These are phyloP conservation scores for Pteria penguin DNA, from an alignment of 2,888 invertebrate genomes.

Conservation along the genomic window DNA sequence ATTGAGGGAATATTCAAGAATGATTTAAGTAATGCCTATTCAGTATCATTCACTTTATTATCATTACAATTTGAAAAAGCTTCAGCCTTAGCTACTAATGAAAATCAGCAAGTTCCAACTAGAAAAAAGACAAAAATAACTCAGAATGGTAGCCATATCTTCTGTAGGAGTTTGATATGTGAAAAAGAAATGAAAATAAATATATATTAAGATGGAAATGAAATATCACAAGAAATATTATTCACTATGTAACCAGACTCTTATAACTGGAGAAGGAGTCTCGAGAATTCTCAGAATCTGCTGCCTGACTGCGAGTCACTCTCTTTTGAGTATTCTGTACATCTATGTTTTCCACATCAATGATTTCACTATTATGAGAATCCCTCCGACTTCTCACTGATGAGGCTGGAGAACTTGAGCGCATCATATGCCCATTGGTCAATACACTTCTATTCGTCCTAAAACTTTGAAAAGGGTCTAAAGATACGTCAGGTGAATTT, in stretches of 20 bases:
- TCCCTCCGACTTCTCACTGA: slow-evolving; percentile 27
- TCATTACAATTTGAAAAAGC: too few species aligned
- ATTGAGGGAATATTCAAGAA: too few species aligned
- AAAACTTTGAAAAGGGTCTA: slow-evolving; percentile 43
- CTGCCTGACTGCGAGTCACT: slow-evolving; percentile 45
- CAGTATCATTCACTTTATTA: too few species aligned
- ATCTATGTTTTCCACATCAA: slow-evolving; percentile 54
- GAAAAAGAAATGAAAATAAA: too few species aligned
- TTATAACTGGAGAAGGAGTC: slow-evolving; percentile 18
- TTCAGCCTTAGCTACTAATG: slow-evolving; percentile 5
- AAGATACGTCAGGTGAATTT: slow-evolving; percentile 54
- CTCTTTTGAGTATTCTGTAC: slow-evolving; percentile 37
- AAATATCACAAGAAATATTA: neutral
- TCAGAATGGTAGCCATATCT: too few species aligned
- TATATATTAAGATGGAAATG: too few species aligned
- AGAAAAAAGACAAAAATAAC: too few species aligned
- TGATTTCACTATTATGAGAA: slow-evolving; percentile 27
- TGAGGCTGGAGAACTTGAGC: slow-evolving; percentile 46
- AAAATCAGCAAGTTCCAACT: slow-evolving; percentile 2
- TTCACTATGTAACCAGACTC: slow-evolving; percentile 5
- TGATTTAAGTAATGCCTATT: too few species aligned
- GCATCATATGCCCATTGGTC: slow-evolving; percentile 36
- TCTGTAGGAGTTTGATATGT: slow-evolving; percentile 6
- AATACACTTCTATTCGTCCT: slow-evolving; percentile 34
- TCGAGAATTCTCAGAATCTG: slow-evolving; percentile 20